Conservation (phyloP, 2,113 vertebrate species). For the Eira barbara region DNA sequence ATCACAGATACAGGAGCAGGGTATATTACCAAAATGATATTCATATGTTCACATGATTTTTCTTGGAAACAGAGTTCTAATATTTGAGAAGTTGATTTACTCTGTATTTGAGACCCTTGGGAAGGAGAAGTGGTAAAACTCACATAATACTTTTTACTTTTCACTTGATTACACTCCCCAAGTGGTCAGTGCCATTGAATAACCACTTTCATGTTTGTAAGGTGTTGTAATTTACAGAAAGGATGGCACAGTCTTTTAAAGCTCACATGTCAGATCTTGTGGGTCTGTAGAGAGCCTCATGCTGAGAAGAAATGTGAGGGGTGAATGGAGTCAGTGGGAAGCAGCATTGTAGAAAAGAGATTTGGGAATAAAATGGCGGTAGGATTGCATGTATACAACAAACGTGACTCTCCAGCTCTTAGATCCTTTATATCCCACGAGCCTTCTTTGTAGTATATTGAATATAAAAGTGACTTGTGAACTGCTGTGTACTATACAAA, state of each 20-base stretch:
- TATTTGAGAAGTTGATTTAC: background rate
- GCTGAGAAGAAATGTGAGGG: conserved; percentile 2
- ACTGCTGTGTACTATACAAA: background rate
- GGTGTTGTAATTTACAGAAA: background rate
- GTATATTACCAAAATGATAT: background rate
- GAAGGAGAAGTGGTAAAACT: background rate
- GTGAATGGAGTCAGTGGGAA: background rate
- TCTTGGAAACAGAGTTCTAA: background rate
- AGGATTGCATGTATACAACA: background rate
- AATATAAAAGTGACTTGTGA: background rate
- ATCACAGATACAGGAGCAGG: background rate
- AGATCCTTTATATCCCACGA: background rate
- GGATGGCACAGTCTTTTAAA: background rate
- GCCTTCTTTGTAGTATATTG: background rate
- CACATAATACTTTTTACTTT: background rate
- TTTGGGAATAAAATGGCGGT: background rate
- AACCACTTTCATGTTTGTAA: background rate
- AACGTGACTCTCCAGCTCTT: background rate
- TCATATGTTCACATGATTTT: background rate
- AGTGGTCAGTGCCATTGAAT: background rate
- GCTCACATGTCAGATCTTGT: background rate
- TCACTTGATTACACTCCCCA: background rate
- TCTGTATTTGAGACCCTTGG: background rate
- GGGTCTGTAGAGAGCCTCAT: background rate
- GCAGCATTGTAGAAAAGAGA: background rate